A percentile compares a stretch with the other conserved stretches of the same genome.
Conservation (phyloP, 2,888 invertebrate species). For the Neoitamus cyanurus region DNA sequence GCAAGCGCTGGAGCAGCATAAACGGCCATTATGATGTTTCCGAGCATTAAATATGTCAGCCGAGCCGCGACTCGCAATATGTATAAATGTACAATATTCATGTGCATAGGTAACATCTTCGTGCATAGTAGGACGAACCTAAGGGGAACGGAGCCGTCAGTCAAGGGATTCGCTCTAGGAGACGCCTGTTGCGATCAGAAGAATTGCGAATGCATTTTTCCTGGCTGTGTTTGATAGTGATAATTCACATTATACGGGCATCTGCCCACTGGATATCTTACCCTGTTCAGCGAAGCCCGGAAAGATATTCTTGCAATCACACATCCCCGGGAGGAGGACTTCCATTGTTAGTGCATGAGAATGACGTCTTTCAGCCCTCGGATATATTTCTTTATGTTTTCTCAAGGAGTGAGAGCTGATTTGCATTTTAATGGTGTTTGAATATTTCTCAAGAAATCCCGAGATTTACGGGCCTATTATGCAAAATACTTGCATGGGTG, state of each 20-base stretch:
- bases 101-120: neutral
- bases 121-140: neutral
- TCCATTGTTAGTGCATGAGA: constrained; percentile 14
- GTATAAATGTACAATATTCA: neutral
- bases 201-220: neutral
- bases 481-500: constrained; percentile 5
- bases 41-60: constrained; percentile 16
- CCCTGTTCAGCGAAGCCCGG: neutral
- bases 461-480: constrained; percentile 32
- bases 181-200: constrained; percentile 25
- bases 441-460: neutral
- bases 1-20: neutral
- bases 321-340: neutral
- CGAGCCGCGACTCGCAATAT: neutral
- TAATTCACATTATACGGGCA: neutral
- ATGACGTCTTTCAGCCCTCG: constrained; percentile 2
- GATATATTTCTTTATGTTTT: constrained; percentile 19
- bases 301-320: neutral
- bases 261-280: neutral
- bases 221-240: neutral
- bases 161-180: neutral
- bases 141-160: neutral
- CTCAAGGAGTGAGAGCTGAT: constrained; percentile 24
- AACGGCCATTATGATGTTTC: constrained; percentile 6
- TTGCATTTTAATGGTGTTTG: constrained; percentile 40